These are phyloP conservation scores for Pseudochirops cupreus DNA, from an alignment of 2,797 vertebrate species.

Conservation along the genomic window DNA sequence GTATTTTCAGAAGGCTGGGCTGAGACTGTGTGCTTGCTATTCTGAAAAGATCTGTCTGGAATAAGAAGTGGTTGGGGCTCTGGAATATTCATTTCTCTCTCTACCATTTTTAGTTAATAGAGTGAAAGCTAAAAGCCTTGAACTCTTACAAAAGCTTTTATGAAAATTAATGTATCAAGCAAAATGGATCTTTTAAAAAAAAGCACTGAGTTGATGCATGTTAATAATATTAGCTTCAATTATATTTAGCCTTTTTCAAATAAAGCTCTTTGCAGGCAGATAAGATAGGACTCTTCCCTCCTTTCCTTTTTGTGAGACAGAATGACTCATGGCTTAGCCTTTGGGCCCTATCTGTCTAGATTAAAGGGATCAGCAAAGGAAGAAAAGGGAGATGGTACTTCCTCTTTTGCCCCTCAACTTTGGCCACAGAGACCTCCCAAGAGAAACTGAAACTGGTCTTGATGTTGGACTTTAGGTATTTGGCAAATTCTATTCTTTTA, in stretches of 20 bases:
- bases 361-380: neutral
- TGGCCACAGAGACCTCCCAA: constrained; percentile 2
- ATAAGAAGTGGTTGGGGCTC: constrained; percentile 17
- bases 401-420: neutral
- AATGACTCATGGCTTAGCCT: constrained; percentile 46
- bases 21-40: neutral
- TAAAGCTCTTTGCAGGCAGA: constrained; percentile 41
- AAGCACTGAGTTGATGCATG: constrained; percentile 43
- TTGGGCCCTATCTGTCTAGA: neutral
- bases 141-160: constrained; percentile 74
- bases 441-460: constrained; percentile 43
- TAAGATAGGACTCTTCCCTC: neutral
- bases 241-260: constrained; percentile 68
- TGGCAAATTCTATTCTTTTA: constrained; percentile 55
- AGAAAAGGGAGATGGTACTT: neutral
- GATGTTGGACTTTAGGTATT: constrained; percentile 35
- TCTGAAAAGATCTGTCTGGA: constrained; percentile 12
- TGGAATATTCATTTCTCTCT: constrained; percentile 65
- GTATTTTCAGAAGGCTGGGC: neutral
- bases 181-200: constrained; percentile 70
- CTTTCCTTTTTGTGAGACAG: neutral
- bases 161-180: constrained; percentile 68
- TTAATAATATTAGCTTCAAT: constrained; percentile 73
- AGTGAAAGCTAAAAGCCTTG: constrained; percentile 65
- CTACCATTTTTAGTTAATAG: constrained; percentile 56